Percentiles rank a stretch among this genome's conserved stretches.
These are phyloP conservation scores for Hyperopisus bebe DNA, from an alignment of 2,113 vertebrate genomes.

Conservation along the genomic window DNA sequence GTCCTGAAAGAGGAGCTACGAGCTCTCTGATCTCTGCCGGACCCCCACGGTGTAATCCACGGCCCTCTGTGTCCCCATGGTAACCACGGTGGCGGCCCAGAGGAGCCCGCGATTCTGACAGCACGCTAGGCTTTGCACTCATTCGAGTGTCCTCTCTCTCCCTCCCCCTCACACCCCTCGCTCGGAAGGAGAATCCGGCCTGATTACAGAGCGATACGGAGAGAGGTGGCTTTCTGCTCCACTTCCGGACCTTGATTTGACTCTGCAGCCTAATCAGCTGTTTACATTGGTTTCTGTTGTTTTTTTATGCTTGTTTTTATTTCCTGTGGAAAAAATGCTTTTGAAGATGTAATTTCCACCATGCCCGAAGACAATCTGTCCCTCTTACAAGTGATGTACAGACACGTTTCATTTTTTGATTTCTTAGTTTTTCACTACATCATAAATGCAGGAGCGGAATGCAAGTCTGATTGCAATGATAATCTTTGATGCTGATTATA, in stretches of 20 bases:
- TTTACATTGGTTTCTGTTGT: not conserved
- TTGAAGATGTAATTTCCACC: not conserved
- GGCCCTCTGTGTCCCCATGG: conserved; percentile 68
- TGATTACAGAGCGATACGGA: not conserved
- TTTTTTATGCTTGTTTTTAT: not conserved
- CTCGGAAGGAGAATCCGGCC: not conserved
- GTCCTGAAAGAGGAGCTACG: conserved; percentile 77
- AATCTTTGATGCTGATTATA: not conserved
- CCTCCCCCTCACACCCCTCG: not conserved
- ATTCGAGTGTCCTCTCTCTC: conserved; percentile 13
- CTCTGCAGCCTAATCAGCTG: not conserved
- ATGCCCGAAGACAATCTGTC: not conserved
- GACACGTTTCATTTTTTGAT: not conserved
- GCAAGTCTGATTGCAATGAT: not conserved
- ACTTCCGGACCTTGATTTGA: not conserved
- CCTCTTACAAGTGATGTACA: not conserved
- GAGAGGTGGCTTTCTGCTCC: not conserved
- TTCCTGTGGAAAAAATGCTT: not conserved
- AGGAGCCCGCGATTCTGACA: conserved; percentile 20
- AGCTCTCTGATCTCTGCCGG: conserved; percentile 76
- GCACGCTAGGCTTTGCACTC: not conserved
- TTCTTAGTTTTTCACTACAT: not conserved
- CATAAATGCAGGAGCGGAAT: not conserved
- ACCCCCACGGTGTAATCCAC: conserved; percentile 68
- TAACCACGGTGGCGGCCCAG: conserved; percentile 59